Base-by-base conservation (phyloP, 2,888 invertebrate genomes). In the Troides aeacus region DNA sequence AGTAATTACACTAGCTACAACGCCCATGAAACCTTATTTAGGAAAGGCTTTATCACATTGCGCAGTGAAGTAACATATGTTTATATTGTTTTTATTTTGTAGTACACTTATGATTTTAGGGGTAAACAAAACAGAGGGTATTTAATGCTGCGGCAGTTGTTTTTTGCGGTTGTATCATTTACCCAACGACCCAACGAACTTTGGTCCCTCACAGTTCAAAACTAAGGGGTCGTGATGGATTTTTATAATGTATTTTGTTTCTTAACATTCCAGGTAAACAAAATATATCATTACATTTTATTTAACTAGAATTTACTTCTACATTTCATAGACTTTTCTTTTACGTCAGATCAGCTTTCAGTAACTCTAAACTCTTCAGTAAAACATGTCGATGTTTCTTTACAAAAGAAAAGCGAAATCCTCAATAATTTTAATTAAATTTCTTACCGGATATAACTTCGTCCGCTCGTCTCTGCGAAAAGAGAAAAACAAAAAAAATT, bases 381-480 rank as follows among this genome's bases (percentile, higher is more conserved):
- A 7, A 39, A 39, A 39, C 1, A 30, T 39, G 7, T 39, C 50
- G 15, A 50, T 50, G 10, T 17, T 18, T 17, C 15, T 50, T 50
- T 50, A 18, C 15, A 65, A 59, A 65, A 59, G 46, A 65, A 53
- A 66, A 66, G 50, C 36, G n/a, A 46, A 59, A 65, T 12, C 17
- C 21, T 1, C 53, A 42, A 57, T 63, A 57, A 63, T 57, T 68
- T 62, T 68, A 57, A 68, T 63, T 63, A 63, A 68, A 68, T 46
- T 60, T 66, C 50, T 21, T 36, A 68, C 58, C 62, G 57, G 57
- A 68, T 58, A 42, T 30, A 60, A 66, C 50, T 60, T 50, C 30
- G 53, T 21, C 46, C 30, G 46, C n/a, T 17, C n/a, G 57, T 46
- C n/a, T 68, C 57, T 24, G 36, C 62, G 12, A 30, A 56, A 42